Evolutionary conservation across 2,888 invertebrate genomes (phyloP).

Genomic region (Callyntrura sp.): DNA sequence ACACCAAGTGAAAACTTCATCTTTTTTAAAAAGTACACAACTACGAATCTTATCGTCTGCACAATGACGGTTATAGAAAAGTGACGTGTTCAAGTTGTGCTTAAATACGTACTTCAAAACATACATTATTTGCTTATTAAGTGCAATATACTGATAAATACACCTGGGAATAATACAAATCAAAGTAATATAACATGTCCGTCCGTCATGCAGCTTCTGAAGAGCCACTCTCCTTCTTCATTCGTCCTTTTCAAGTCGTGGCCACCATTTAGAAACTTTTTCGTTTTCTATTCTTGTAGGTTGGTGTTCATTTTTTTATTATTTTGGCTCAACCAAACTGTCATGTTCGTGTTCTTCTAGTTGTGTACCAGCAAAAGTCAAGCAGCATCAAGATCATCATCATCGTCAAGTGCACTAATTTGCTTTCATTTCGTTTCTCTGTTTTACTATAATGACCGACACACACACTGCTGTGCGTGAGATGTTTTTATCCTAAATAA

Average conservation of each 20-base stretch:
- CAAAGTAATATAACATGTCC: not conserved
- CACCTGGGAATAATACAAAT: no score
- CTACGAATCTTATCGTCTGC: not conserved
- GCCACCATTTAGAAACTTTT: constrained; percentile 46
- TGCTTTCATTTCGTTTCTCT: constrained; percentile 30
- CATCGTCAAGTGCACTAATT: constrained; percentile 59
- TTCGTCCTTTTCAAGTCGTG: constrained; percentile 10
- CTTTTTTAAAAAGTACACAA: not conserved
- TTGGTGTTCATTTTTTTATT: not conserved
- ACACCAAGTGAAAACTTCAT: constrained; percentile 47
- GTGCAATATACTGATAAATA: no score
- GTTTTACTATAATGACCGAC: constrained; percentile 58
- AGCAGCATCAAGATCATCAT: not conserved
- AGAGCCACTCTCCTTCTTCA: not conserved
- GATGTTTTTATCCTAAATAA: constrained; percentile 41
- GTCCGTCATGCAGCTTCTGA: not conserved
- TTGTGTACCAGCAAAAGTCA: not conserved
- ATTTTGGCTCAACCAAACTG: no score
- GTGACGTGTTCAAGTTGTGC: constrained; percentile 16
- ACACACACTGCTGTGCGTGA: constrained; percentile 54
- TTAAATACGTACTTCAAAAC: not conserved
- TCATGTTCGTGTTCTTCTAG: not conserved
- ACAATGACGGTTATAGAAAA: not conserved
- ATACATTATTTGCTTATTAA: not conserved
- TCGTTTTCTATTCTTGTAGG: constrained; percentile 15